phyloP scores from a whole-genome alignment of 1,140 invertebrate species.

The Gonioctena quinquepunctata region DNA sequence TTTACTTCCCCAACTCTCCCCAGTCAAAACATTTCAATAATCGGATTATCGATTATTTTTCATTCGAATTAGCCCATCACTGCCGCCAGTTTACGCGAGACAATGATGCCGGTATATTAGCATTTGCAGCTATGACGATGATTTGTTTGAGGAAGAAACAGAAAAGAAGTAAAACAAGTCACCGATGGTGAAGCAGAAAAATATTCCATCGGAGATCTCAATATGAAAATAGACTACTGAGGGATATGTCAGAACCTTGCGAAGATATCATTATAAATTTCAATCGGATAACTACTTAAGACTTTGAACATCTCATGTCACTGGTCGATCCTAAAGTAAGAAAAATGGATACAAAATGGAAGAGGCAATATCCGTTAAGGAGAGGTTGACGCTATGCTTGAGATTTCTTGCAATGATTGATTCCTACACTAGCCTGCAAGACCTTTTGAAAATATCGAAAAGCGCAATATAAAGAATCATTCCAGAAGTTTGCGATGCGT shows the following conservation, averaged over 20 bases:
- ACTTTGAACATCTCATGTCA: background rate
- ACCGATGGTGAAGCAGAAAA: background rate
- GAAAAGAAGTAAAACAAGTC: background rate
- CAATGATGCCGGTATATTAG: background rate
- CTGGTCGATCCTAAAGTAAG: background rate
- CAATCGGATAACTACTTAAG: background rate
- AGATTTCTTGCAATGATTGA: constrained; percentile 42
- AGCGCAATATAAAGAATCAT: constrained; percentile 29
- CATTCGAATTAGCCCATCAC: no score
- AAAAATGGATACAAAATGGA: background rate
- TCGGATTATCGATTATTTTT: no score
- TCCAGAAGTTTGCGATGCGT: constrained; percentile 32
- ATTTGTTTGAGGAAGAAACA: background rate
- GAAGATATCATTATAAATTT: background rate
- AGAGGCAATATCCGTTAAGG: background rate
- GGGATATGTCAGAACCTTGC: background rate
- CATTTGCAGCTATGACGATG: background rate
- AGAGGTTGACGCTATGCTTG: background rate
- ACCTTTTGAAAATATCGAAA: constrained; percentile 38
- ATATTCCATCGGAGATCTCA: background rate
- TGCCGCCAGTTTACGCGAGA: background rate
- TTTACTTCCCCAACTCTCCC: no score
- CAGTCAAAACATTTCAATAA: no score
- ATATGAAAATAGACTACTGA: background rate
- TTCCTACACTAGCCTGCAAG: constrained; percentile 34